Base-by-base conservation (phyloP, 2,113 vertebrate genomes). In the Potamarius usumacintae region DNA sequence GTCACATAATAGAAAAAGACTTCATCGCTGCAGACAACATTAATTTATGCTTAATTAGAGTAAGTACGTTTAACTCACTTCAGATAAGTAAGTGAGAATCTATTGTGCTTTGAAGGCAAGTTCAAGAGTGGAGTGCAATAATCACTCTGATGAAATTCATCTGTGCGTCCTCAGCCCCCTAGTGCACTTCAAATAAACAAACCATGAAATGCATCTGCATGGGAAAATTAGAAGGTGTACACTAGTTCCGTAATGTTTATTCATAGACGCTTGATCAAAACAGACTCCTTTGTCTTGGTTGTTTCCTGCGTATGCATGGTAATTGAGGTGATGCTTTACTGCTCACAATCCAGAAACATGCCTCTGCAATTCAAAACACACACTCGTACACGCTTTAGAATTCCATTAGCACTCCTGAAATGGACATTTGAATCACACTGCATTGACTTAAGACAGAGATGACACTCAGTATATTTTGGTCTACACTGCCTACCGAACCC, bases 71-170 rank as follows among this genome's bases (percentile, higher is more conserved):
- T 76, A 57, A 82, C 30, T 76, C 55, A 42, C 57, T 71, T 20
- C 22, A 34, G 34, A 83, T 60, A 14, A 67, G 72, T 60, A 69
- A 67, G 80, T 78, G 71, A 48, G 84, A 65, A 69, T 34, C 83
- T 79, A 57, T 79, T 69, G 48, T 60, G 71, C 71, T 86, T 83
- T 27, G 50, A 72, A 82, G 52, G 74, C 14, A 52, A 78, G 65
- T 82, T 63, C 58, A 86, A 60, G 25, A 71, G 65, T 52, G 18
- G 48, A 27, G 80, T 65, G 80, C 52, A 58, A 79, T 89, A 89
- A 89, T 90, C 82, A 42, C 82, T 71, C 67, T 10, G 18, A 84
- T 89, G 58, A 87, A 84, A 89, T 89, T 89, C 89, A 85, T 78
- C 81, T 65, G 25, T 62, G 84, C 34, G 34, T 86, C 58, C 85